Conservation (phyloP, 2,113 vertebrate genomes). For the Hassar affinis region DNA sequence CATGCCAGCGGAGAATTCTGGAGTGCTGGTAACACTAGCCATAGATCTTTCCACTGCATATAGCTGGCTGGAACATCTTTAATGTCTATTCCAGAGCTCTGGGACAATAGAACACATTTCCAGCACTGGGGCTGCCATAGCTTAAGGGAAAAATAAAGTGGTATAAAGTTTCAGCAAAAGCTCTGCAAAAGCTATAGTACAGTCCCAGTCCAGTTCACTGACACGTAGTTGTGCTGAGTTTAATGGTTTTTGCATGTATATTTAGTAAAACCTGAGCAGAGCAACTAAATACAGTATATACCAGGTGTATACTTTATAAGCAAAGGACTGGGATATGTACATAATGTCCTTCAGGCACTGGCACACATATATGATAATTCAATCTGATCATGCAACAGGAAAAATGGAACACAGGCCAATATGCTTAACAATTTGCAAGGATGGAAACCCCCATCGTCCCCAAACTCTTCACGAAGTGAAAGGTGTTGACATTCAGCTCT, state of each 20-base stretch:
- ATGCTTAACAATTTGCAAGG: neutral
- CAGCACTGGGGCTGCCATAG: conserved; percentile 33
- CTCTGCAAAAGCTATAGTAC: conserved; percentile 64
- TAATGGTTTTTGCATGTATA: conserved; percentile 41
- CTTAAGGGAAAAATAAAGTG: conserved; percentile 50
- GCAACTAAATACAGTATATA: neutral
- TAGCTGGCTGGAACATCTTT: conserved; percentile 39
- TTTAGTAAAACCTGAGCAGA: conserved; percentile 37
- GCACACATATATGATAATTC: neutral
- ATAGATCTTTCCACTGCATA: conserved; percentile 34
- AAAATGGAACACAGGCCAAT: neutral
- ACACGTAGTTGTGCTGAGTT: conserved; percentile 47
- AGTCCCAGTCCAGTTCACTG: conserved; percentile 50
- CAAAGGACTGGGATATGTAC: neutral
- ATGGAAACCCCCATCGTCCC: neutral
- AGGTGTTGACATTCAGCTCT: conserved; percentile 23
- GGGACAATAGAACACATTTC: conserved; percentile 42
- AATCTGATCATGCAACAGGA: neutral
- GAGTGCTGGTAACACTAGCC: conserved; percentile 48
- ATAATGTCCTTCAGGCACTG: neutral
- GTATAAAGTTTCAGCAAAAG: conserved; percentile 56
- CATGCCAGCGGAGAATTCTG: conserved; percentile 33
- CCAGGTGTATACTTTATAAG: conserved; percentile 29
- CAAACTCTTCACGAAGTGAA: neutral
- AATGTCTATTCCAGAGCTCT: conserved; percentile 45